These are phyloP conservation scores for Philantomba maxwellii DNA, from an alignment of 2,113 vertebrate species.

Conservation along the genomic window DNA sequence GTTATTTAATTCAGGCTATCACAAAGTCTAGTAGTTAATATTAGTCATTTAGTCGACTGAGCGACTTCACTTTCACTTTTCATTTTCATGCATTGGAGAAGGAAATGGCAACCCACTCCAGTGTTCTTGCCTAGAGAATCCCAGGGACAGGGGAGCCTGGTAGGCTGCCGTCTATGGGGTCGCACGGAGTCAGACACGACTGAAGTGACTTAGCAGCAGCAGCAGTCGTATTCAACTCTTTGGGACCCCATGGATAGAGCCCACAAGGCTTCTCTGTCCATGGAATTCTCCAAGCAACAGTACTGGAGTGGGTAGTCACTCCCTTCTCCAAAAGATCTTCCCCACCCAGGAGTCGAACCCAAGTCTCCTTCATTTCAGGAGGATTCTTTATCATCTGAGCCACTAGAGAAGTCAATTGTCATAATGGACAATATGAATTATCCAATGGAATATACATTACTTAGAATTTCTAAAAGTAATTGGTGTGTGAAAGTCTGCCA, in stretches of 20 bases:
- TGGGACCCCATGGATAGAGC: neutral
- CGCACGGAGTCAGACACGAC: too few species aligned
- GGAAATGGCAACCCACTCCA: too few species aligned
- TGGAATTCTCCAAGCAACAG: neutral
- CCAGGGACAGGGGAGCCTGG: too few species aligned
- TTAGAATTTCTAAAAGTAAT: neutral
- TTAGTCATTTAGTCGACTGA: rapidly evolving
- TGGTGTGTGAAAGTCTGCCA: neutral
- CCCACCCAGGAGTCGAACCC: neutral
- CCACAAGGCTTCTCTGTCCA: neutral
- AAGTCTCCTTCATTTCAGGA: neutral
- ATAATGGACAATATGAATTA: neutral
- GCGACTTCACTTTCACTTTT: too few species aligned
- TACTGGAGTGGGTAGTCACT: neutral
- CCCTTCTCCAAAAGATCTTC: neutral
- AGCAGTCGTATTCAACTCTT: rapidly evolving
- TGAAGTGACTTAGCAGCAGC: too few species aligned
- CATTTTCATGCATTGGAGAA: too few species aligned
- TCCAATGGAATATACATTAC: neutral
- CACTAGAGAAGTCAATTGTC: neutral
- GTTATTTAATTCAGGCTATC: neutral
- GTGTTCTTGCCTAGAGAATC: too few species aligned
- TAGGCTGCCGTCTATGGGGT: too few species aligned
- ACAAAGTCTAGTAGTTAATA: neutral
- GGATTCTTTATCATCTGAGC: neutral